These are phyloP conservation scores for Pristionchus fissidentatus DNA, from an alignment of 2,888 invertebrate genomes.

Conservation along the genomic window DNA sequence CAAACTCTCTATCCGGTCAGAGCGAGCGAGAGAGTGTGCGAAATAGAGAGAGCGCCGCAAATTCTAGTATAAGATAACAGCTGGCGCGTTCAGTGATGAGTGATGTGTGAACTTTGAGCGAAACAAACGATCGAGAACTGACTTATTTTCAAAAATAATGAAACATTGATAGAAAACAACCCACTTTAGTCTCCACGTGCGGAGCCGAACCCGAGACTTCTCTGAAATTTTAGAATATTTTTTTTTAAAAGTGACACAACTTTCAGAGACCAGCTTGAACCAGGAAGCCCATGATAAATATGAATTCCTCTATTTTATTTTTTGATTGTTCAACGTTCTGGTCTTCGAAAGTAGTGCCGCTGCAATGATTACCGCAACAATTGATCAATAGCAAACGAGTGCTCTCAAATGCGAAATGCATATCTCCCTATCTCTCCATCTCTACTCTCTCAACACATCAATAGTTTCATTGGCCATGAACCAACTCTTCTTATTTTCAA, in stretches of 20 bases:
- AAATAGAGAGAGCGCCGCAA: background rate
- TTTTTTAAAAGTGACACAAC: no score
- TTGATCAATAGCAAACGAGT: no score
- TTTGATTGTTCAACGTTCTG: no score
- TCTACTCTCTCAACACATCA: background rate
- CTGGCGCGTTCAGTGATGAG: background rate
- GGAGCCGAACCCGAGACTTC: no score
- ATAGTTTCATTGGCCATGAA: slow-evolving; percentile 32
- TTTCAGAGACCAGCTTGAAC: no score
- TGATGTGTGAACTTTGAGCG: no score
- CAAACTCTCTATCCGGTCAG: background rate
- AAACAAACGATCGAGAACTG: slow-evolving; percentile 40
- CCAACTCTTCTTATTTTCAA: background rate
- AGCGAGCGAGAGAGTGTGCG: background rate
- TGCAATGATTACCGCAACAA: slow-evolving; percentile 7
- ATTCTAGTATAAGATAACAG: background rate
- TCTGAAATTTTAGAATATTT: no score
- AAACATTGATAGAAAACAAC: background rate
- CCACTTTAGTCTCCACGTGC: slow-evolving; percentile 11
- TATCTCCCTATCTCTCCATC: background rate
- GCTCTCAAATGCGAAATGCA: no score
- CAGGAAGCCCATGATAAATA: no score
- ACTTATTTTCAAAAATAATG: background rate
- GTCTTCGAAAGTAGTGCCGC: no score
- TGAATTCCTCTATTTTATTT: no score